These are phyloP conservation scores for Falco naumanni DNA, from an alignment of 2,797 vertebrate genomes.

Conservation along the genomic window DNA sequence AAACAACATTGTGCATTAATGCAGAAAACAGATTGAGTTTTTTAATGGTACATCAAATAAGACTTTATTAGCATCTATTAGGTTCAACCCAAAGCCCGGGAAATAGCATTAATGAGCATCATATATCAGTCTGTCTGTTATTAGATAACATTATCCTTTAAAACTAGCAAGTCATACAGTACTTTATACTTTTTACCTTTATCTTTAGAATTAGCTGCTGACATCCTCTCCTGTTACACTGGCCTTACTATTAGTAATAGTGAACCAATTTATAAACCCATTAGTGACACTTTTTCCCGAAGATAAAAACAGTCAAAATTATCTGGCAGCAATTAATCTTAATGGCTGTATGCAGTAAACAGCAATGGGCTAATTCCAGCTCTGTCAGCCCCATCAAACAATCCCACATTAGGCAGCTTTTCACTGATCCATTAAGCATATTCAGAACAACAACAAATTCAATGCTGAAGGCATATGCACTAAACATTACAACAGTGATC, in stretches of 20 bases:
- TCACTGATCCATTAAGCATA: slow-evolving; percentile 89
- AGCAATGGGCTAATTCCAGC: slow-evolving; percentile 91
- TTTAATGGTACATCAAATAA: slow-evolving; percentile 87
- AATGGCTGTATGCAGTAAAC: slow-evolving; percentile 92
- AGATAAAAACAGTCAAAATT: slow-evolving; percentile 91
- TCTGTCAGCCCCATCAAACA: slow-evolving; percentile 90
- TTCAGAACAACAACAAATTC: slow-evolving; percentile 91
- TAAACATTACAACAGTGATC: slow-evolving; percentile 92
- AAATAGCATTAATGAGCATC: slow-evolving; percentile 85
- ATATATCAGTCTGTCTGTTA: slow-evolving; percentile 85
- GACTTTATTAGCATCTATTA: slow-evolving; percentile 87
- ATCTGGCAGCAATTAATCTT: slow-evolving; percentile 92
- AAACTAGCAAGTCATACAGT: slow-evolving; percentile 82
- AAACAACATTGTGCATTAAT: slow-evolving; percentile 81
- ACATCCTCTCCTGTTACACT: slow-evolving; percentile 83
- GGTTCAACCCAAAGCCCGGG: slow-evolving; percentile 82
- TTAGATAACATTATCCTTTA: slow-evolving; percentile 83
- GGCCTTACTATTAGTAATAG: slow-evolving; percentile 88
- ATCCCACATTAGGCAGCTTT: slow-evolving; percentile 89
- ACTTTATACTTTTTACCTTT: slow-evolving; percentile 84
- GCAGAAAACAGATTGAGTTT: slow-evolving; percentile 83
- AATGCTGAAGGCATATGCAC: slow-evolving; percentile 88
- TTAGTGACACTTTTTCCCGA: slow-evolving; percentile 89
- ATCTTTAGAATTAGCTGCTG: slow-evolving; percentile 83
- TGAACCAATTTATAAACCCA: slow-evolving; percentile 92